These are phyloP conservation scores for Caenorhabditis imperialis DNA, from an alignment of 2,888 invertebrate species.

Conservation along the genomic window DNA sequence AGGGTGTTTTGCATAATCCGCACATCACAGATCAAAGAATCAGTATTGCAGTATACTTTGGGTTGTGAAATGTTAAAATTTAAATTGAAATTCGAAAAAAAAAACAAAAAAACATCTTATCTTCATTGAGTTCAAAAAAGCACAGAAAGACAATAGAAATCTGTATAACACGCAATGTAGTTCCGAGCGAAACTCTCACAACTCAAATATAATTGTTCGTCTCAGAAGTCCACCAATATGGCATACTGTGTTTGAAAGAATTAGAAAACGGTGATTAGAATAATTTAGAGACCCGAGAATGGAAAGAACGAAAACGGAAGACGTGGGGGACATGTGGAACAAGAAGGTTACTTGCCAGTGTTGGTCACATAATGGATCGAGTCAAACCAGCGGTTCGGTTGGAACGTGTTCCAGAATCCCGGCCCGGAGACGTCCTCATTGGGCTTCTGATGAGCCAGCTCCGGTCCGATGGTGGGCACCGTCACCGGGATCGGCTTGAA, in stretches of 20 bases:
- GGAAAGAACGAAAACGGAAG: constrained; percentile 38
- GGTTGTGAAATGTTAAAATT: too few species aligned
- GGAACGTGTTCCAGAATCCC: constrained; percentile 76
- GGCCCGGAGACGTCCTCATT: constrained; percentile 51
- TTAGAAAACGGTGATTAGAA: constrained; percentile 8
- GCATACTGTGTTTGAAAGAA: constrained; percentile 50
- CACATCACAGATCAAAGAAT: constrained; percentile 24
- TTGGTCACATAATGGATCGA: constrained; percentile 76
- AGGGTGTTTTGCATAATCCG: constrained; percentile 28
- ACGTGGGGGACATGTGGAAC: constrained; percentile 1
- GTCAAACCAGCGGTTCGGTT: constrained; percentile 76
- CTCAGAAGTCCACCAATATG: constrained; percentile 57
- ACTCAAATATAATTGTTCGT: neutral
- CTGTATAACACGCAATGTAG: constrained; percentile 26
- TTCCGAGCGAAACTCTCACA: too few species aligned
- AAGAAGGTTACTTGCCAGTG: constrained; percentile 64
- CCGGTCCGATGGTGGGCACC: constrained; percentile 60
- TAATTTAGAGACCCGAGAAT: constrained; percentile 39
- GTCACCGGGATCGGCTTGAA: constrained; percentile 71
- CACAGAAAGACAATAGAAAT: constrained; percentile 31
- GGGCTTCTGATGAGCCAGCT: constrained; percentile 65
- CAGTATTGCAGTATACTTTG: too few species aligned
- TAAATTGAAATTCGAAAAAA: too few species aligned
- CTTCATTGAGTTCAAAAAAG: constrained; percentile 7
- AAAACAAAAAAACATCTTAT: too few species aligned